Base-by-base conservation (phyloP, 2,113 vertebrate species). In the Limnothrissa miodon region DNA sequence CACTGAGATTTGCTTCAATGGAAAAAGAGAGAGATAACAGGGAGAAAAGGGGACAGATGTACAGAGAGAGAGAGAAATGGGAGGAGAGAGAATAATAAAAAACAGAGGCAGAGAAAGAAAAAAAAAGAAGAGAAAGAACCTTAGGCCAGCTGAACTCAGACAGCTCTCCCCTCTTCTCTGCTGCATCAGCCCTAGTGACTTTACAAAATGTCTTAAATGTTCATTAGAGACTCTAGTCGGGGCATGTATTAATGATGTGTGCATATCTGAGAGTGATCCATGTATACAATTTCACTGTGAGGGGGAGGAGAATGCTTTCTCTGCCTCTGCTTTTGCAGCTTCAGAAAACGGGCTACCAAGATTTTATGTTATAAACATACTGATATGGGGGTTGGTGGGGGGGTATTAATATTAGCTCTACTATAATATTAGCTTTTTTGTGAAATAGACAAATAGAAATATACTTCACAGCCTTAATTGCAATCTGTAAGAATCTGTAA, bases 141-240 rank as follows among this genome's bases (percentile, higher is more conserved):
- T 39, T 39, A 80, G 39, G 48, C 51, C 74, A 39, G 53, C n/a
- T 33, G 25, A 85, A 82, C 79, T 23, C 44, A 89, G 86, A 42
- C 78, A 83, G 66, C 62, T 19, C 51, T n/a, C 59, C 9, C 23
- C 25, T n/a, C 9, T n/a, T 62, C 7, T 11, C 59, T 29, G 1
- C 59, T 29, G n/a, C n/a, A 11, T 1, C 46, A 25, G 59, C 59
- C 59, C 7, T 62, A 74, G 66, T 5, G 29, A 74, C 13, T 29
- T 15, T 33, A 74, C 66, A 74, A 36, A 74, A 33, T 70, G 62
- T 70, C 62, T 36, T 70, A 70, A 74, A 39, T 4, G 66, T 36
- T 74, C 33, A 74, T 74, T 74, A 74, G 66, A 33, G 66, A 74
- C 66, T 36, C 10, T 15, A 0, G 66, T 74, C 29, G 25, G 66